These are phyloP conservation scores for Synanthedon vespiformis DNA, from an alignment of 2,888 invertebrate genomes.

Conservation along the genomic window DNA sequence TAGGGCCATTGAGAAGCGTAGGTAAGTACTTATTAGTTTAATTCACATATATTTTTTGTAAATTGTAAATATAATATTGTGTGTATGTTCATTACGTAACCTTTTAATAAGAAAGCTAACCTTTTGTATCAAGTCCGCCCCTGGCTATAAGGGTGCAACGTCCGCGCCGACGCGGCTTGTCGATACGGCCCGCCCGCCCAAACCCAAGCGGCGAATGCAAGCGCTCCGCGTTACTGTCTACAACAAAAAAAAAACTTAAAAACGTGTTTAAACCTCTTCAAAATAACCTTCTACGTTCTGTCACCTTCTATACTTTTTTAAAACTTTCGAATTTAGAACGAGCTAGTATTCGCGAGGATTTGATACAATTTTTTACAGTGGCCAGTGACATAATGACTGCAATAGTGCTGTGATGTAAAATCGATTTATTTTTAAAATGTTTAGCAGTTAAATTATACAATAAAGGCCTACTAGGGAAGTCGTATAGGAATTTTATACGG, in stretches of 20 bases:
- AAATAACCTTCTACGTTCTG: background rate
- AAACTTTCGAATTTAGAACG: background rate
- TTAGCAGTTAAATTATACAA: background rate
- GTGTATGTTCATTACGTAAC: too few relatives aligned
- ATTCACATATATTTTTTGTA: too few relatives aligned
- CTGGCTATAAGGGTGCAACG: conserved; percentile 43
- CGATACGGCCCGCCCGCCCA: conserved; percentile 32
- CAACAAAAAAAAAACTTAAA: conserved; percentile 6
- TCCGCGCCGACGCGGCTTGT: conserved; percentile 45
- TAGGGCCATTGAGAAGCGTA: too few relatives aligned
- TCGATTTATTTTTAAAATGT: conserved; percentile 1
- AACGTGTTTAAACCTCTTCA: conserved; percentile 1
- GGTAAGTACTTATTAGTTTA: too few relatives aligned
- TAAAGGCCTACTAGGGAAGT: background rate
- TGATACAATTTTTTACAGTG: conserved; percentile 6
- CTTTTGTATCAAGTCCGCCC: conserved; percentile 1
- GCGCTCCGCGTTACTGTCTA: conserved; percentile 12
- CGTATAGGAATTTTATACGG: background rate
- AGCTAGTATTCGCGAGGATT: background rate
- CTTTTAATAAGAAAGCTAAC: background rate
- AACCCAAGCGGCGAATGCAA: conserved; percentile 28
- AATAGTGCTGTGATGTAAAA: conserved; percentile 27
- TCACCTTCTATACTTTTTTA: background rate
- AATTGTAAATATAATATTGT: too few relatives aligned
- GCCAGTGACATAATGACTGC: conserved; percentile 24